Conservation (phyloP, 2,888 invertebrate genomes). For the Mythimna impura region DNA sequence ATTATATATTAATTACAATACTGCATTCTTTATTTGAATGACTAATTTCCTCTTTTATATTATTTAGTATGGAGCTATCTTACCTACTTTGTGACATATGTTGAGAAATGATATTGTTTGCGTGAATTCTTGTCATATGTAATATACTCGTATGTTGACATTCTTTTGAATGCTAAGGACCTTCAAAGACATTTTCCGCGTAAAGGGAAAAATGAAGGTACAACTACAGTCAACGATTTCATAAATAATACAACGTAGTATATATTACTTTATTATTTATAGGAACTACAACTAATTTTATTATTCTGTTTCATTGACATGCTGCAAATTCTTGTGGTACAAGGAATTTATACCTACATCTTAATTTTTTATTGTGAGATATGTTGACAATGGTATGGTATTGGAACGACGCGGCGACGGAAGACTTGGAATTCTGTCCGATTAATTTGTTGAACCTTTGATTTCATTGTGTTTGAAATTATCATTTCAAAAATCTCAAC, state of each 20-base stretch:
- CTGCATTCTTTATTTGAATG: too few relatives aligned
- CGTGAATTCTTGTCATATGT: neutral
- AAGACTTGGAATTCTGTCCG: neutral
- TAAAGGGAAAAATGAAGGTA: conserved; percentile 15
- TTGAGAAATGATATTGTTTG: neutral
- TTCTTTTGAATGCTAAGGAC: conserved; percentile 10
- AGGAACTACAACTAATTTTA: conserved; percentile 32
- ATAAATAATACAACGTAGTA: conserved; percentile 24
- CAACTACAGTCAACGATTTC: conserved; percentile 3
- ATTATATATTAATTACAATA: neutral
- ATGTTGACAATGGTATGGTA: conserved; percentile 24
- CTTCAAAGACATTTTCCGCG: conserved; percentile 21
- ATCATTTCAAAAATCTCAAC: neutral
- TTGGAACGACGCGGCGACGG: neutral
- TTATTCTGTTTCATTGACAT: conserved; percentile 46
- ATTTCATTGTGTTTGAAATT: conserved; percentile 7
- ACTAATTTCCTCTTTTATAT: neutral
- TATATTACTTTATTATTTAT: conserved; percentile 30
- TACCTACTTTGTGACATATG: neutral
- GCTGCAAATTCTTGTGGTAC: conserved; percentile 12
- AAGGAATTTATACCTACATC: conserved; percentile 25
- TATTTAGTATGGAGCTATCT: neutral
- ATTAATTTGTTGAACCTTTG: neutral
- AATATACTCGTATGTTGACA: neutral
- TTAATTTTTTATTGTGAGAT: conserved; percentile 24